Evolutionary conservation across 2,113 vertebrate genomes (phyloP).

Genomic region (Proterorhinus semilunaris): DNA sequence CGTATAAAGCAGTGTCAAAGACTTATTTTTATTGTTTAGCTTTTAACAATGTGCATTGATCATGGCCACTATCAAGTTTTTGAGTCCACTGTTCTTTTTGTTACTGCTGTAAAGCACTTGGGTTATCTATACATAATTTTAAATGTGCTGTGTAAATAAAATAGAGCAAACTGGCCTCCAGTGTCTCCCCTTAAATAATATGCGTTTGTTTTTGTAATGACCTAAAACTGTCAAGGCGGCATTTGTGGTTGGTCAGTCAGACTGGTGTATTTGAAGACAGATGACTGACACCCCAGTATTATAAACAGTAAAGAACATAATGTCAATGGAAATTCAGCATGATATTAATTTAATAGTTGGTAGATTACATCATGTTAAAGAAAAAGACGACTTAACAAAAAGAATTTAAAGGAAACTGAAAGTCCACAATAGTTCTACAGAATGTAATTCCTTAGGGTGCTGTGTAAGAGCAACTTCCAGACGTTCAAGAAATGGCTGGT

Average conservation of each 20-base stretch:
- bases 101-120: no score
- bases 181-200: no score
- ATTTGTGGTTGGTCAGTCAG: no score
- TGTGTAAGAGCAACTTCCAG: constrained; percentile 7
- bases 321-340: background rate
- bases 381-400: background rate
- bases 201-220: background rate
- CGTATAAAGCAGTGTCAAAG: background rate
- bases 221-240: no score
- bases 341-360: background rate
- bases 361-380: no score
- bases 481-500: constrained; percentile 4
- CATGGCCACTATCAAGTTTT: background rate
- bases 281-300: background rate
- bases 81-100: no score
- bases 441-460: constrained; percentile 4
- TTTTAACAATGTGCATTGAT: background rate
- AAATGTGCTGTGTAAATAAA: no score
- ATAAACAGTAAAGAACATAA: background rate
- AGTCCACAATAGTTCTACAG: constrained; percentile 3
- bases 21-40: background rate
- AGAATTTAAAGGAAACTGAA: background rate
- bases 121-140: no score
- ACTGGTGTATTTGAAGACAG: background rate
- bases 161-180: no score